Base-by-base conservation (phyloP, 2,888 invertebrate species). In the Cataglyphis albicans region DNA sequence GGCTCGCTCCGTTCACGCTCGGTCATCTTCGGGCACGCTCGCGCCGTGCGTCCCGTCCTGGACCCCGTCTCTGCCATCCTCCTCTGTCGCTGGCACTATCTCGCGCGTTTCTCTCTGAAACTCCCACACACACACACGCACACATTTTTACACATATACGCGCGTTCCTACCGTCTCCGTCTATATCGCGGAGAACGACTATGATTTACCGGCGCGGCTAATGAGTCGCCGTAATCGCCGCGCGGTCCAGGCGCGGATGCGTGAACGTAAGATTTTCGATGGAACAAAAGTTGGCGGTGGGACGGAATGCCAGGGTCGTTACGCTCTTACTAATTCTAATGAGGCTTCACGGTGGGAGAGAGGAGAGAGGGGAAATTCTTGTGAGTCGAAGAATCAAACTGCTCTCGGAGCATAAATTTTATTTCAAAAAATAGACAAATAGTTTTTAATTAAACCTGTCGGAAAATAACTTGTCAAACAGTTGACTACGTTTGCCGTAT, bases 161-260 rank as follows among this genome's bases (percentile, higher is more conserved):
- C 48, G 15, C 70, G 18, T 48, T 48, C 18, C 48, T 48, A 48
- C 70, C 41, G 12, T 78, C 78, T 21, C 44, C 44, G 44, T 59
- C 52, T 38, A 74, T 82, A 82, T 59, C 86, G 84, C 78, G 84
- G 65, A 84, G 91, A 88, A 91, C 90, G 82, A 35, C 90, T 86
- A 92, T 93, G 93, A 93, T 93, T 92, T 93, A 93, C 88, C 72
- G 89, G 86, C 91, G 85, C 91, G 84, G 91, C 91, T 93, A 93
- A 93, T 93, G 92, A 93, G 91, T 90, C 88, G 89, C 87, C 86
- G 88, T 91, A 93, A 92, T 93, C 91, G 90, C 82, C 76, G 44
- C 78, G 38, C 73, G 84, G 84, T 82, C 80, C 88, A 87, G 86
- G 59, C 85, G 74, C 73, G 82, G 52, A 68, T 78, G 83, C 78